Evolutionary conservation across 2,797 vertebrate species (phyloP).

Genomic region (Cuculus canorus): DNA sequence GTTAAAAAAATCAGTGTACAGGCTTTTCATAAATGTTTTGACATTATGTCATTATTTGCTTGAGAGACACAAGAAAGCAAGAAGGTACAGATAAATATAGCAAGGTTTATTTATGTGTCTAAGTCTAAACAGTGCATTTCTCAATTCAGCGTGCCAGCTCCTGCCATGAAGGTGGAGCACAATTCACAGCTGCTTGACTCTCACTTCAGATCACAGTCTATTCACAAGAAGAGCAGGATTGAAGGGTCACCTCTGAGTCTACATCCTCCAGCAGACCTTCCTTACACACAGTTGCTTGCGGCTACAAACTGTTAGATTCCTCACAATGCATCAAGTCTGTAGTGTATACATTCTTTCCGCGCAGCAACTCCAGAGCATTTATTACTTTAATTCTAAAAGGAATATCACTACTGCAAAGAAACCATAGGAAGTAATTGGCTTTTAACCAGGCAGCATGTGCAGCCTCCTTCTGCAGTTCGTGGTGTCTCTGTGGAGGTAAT

Average conservation of each 20-base stretch:
- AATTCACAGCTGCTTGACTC: background rate
- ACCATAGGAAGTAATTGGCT: background rate
- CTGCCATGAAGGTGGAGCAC: background rate
- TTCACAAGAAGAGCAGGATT: background rate
- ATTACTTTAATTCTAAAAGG: background rate
- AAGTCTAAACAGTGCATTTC: background rate
- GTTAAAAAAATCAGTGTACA: background rate
- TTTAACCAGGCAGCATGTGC: background rate
- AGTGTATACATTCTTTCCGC: background rate
- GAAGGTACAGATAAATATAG: background rate
- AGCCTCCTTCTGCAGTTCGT: background rate
- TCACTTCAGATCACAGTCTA: background rate
- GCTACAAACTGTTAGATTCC: background rate
- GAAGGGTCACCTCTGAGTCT: background rate
- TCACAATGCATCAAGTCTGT: background rate
- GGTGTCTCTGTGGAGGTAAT: background rate
- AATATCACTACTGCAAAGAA: background rate
- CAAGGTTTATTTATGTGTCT: background rate
- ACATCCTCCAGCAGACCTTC: background rate
- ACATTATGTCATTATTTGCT: background rate
- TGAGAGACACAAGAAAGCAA: background rate
- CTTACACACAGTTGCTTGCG: accelerated
- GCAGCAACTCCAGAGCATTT: background rate
- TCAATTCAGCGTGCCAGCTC: background rate
- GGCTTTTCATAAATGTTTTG: background rate